Evolutionary conservation across 2,797 vertebrate genomes (phyloP), one percentile per base, ranked within the genome.

Genomic region (Stomatorhinus walkeri): DNA sequence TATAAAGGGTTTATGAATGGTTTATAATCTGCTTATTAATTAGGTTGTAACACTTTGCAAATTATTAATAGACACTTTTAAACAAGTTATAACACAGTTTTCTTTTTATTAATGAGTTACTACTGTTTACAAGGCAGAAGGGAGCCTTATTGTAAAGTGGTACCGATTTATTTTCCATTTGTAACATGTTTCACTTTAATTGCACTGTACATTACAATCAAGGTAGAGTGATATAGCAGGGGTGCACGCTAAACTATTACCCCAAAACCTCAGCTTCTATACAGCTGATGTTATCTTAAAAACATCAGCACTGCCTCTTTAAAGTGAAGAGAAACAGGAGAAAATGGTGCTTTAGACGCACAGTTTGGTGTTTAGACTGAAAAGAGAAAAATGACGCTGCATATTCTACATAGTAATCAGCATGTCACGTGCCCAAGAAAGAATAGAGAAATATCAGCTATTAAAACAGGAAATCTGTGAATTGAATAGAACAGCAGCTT

Each of bases 321-420:
- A 81, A 19, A 81, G 12, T 46, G 40, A 46, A 81, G 43, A 48
- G n/a, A 48, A 46, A 46, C 40, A 81, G 40, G 40, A 46, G 36
- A 40, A 46, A 48, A 43, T 6, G 10, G 10, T 68, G 6, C 36
- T 46, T 81, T 84, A 3, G 19, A 84, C 2, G 5, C 19, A 43
- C 46, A 83, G n/a, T 22, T 10, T 19, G 72, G 14, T 43, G 68
- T 85, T 87, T 46, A 68, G 72, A 89, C 90, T 94, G 90, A 94
- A 95, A 94, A 93, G 91, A 93, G 92, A 91, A 95, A 94, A 93
- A 91, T 94, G 92, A 91, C 93, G 89, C 90, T 87, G 43, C 90
- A 90, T 56, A 40, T 56, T 36, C 49, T 19, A 28, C 14, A 36
- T 16, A 36, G 91, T 92, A 92, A 93, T 93, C 90, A 92, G 89